Base-by-base conservation (phyloP, 2,113 vertebrate species). In the Pelusios castaneus region DNA sequence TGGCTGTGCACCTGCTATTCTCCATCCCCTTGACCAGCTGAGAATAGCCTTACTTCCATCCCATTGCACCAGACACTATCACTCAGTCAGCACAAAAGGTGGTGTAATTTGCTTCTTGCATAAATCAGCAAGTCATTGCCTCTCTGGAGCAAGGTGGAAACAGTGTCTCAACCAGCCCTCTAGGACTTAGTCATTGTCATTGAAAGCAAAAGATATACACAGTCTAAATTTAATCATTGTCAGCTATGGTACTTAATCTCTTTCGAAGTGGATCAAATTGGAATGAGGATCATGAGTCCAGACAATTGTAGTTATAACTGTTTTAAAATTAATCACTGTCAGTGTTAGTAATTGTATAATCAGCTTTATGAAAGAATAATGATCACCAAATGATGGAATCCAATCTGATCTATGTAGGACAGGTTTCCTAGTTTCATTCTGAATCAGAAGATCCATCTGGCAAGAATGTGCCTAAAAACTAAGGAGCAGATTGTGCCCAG, bases 281-380 rank as follows among this genome's bases (percentile, higher is more conserved):
- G 21, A 79, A 21, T 17, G 34, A 34, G 9, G 70, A 75, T 51
- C 58, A 4, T 54, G 21, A 86, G 24, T 5, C 6, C 0, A 56
- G 75, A 29, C 17, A 51, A 27, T 84, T 52, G 70, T 51, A 58
- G 89, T 52, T n/a, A 8, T 27, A 58, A 58, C 31, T 80, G 31
- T 54, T 79, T 86, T 78, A 63, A 92, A 94, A 85, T 87, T 56
- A 14, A 83, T 58, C 38, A 89, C 21, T 73, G 78, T 38, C 22
- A 79, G 25, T 89, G 52, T 54, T 29, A 85, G 45, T n/a, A 92
- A 38, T 29, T 73, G 55, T 29, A 82, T 80, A 24, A 13, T 54
- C 43, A 8, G 21, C 10, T 76, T 86, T 94, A 89, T 38, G 83
- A 55, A 76, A 70, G 55, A 21, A 16, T 58, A n/a, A 27, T 63